Conservation (phyloP, 2,797 vertebrate species). For the Labeo calbasu region DNA sequence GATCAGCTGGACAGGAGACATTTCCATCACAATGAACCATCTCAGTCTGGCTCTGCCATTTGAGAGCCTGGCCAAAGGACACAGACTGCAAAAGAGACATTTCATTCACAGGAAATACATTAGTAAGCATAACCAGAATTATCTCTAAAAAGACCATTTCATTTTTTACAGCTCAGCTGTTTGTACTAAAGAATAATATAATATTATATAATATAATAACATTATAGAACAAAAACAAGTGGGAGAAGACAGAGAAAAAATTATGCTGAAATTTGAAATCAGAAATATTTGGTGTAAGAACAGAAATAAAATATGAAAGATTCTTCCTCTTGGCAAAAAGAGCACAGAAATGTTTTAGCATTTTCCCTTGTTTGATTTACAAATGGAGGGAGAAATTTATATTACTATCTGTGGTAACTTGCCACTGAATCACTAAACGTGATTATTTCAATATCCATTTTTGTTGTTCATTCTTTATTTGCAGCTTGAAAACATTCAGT, state of each 20-base stretch:
- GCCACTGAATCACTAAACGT: not conserved
- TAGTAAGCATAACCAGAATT: not conserved
- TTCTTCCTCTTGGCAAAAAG: too few relatives aligned
- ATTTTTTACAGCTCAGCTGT: not conserved
- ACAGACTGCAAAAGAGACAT: not conserved
- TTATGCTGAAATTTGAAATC: not conserved
- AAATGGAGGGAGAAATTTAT: too few relatives aligned
- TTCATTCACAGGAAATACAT: not conserved
- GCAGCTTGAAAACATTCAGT: not conserved
- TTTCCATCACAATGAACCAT: slow-evolving; percentile 69
- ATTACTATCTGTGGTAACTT: not conserved
- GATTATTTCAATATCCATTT: not conserved
- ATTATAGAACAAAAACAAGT: too few relatives aligned
- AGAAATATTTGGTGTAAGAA: too few relatives aligned
- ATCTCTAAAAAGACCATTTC: not conserved
- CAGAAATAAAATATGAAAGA: too few relatives aligned
- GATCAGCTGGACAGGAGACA: slow-evolving; percentile 67
- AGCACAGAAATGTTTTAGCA: too few relatives aligned
- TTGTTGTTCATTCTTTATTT: not conserved
- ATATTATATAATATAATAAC: too few relatives aligned
- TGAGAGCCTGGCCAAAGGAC: slow-evolving; percentile 25
- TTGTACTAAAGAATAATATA: too few relatives aligned
- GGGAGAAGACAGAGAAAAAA: not conserved
- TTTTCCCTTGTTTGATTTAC: too few relatives aligned
- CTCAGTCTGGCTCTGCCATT: not conserved